Percentiles rank a stretch among this genome's conserved stretches.
These are phyloP conservation scores for Xiphias gladius DNA, from an alignment of 2,113 vertebrate genomes.

Conservation along the genomic window DNA sequence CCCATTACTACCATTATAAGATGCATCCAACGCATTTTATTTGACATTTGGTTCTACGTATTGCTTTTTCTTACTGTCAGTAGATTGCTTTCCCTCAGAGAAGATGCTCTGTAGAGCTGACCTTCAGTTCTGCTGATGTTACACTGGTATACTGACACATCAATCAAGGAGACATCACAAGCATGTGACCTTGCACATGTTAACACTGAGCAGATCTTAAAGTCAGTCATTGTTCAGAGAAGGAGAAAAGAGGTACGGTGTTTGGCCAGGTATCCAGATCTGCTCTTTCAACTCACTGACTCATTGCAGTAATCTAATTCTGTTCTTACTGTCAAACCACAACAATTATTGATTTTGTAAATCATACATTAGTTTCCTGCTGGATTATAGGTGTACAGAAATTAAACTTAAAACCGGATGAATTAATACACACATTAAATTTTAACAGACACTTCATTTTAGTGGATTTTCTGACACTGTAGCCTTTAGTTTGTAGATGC, in stretches of 20 bases:
- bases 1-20: not conserved
- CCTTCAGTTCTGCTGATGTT: conserved; percentile 44
- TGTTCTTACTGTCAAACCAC: conserved; percentile 9
- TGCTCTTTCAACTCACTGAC: not conserved
- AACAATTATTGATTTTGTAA: conserved; percentile 27
- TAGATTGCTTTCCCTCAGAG: not conserved
- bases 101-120: conserved; percentile 14
- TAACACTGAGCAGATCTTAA: conserved; percentile 43
- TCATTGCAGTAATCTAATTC: not conserved
- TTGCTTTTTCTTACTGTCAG: conserved; percentile 12
- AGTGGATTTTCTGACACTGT: conserved; percentile 10
- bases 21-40: conserved; percentile 14
- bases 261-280: not conserved
- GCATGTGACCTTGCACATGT: conserved; percentile 52
- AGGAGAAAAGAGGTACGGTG: not conserved
- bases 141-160: conserved; percentile 42
- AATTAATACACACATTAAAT: conserved; percentile 22
- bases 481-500: conserved; percentile 12
- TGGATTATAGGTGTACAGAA: conserved; percentile 1
- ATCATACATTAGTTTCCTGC: conserved; percentile 16
- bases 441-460: conserved; percentile 4
- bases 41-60: not conserved
- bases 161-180: conserved; percentile 43
- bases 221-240: conserved; percentile 33
- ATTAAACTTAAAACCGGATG: conserved; percentile 6